These are phyloP conservation scores for Squalus acanthias DNA, from an alignment of 2,797 vertebrate genomes.

Conservation along the genomic window DNA sequence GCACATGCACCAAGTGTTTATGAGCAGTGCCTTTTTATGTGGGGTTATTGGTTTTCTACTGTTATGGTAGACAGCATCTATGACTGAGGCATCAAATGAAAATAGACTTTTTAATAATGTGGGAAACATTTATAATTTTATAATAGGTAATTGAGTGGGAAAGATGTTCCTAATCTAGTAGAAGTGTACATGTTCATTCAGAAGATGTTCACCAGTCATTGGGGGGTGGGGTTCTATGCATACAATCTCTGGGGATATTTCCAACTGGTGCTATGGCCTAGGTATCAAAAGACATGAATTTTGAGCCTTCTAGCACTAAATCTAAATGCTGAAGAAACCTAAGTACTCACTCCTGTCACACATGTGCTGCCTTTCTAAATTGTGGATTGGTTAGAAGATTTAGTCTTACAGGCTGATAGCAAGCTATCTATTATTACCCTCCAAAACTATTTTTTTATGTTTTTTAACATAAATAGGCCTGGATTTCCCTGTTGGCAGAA, in stretches of 20 bases:
- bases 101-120: background rate
- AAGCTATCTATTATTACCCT: too few relatives aligned
- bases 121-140: background rate
- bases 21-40: background rate
- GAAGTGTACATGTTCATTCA: background rate
- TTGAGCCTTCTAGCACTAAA: background rate
- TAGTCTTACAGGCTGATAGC: too few relatives aligned
- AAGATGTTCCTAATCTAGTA: background rate
- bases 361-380: background rate
- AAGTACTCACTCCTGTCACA: background rate
- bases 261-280: background rate
- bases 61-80: background rate
- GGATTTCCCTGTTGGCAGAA: too few relatives aligned
- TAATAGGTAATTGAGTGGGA: background rate
- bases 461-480: too few relatives aligned
- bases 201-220: background rate
- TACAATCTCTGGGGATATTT: background rate
- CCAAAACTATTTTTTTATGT: too few relatives aligned
- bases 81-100: background rate
- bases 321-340: background rate
- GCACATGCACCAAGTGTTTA: background rate
- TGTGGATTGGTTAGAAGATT: too few relatives aligned
- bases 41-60: background rate
- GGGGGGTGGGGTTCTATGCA: background rate
- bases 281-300: background rate